Evolutionary conservation across 1,140 invertebrate species (phyloP).

Genomic region (Battus philenor): DNA sequence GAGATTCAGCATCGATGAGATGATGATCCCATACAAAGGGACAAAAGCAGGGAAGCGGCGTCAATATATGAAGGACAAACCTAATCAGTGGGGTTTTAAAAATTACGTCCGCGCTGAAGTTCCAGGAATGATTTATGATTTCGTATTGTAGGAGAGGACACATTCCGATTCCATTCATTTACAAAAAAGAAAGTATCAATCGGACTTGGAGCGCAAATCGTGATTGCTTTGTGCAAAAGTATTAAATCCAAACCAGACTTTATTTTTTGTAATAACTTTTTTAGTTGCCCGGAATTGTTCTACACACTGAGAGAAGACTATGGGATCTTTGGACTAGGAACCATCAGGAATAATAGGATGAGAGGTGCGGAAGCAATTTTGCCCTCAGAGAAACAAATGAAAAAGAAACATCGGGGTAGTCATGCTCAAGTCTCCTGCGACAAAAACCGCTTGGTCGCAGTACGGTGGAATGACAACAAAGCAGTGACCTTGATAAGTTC

Average conservation of each 20-base stretch:
- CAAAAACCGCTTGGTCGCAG: slow-evolving; percentile 35
- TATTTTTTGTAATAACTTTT: slow-evolving; percentile 33
- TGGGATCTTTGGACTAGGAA: slow-evolving; percentile 26
- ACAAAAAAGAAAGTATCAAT: slow-evolving; percentile 25
- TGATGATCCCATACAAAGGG: slow-evolving; percentile 34
- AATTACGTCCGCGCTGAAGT: slow-evolving; percentile 42
- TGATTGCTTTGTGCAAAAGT: slow-evolving; percentile 26
- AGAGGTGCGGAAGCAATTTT: slow-evolving; percentile 21
- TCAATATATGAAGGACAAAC: slow-evolving; percentile 38
- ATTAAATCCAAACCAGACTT: slow-evolving; percentile 23
- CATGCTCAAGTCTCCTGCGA: slow-evolving; percentile 20
- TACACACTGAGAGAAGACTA: slow-evolving; percentile 23
- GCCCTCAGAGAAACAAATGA: slow-evolving; percentile 36
- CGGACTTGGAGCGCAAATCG: slow-evolving; percentile 28
- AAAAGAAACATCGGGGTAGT: slow-evolving; percentile 30
- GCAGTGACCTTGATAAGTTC: slow-evolving; percentile 52
- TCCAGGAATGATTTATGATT: slow-evolving; percentile 46
- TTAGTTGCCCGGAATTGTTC: slow-evolving; percentile 22
- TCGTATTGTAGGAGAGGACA: slow-evolving; percentile 39
- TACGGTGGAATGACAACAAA: slow-evolving; percentile 70
- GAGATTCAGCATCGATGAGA: slow-evolving; percentile 27
- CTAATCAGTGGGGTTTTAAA: slow-evolving; percentile 51
- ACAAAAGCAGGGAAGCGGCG: slow-evolving; percentile 35
- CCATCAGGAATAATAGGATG: slow-evolving; percentile 22
- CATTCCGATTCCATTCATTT: slow-evolving; percentile 24